A percentile compares a stretch with the other conserved stretches of the same genome.
Evolutionary conservation across 2,113 vertebrate species (phyloP).

Genomic region (Calypte anna): DNA sequence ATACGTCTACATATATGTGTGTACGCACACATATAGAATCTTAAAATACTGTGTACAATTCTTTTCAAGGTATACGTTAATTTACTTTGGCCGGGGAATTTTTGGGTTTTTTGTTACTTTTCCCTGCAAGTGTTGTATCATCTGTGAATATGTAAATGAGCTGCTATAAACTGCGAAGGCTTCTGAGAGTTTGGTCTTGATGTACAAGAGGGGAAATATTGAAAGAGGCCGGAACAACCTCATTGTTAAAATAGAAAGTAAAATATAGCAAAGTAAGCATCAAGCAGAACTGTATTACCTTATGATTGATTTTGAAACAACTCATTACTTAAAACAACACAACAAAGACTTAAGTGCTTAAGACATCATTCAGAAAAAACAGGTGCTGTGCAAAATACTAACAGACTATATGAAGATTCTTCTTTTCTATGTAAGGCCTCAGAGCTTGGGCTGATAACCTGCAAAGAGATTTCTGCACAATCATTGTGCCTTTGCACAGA

Average conservation of each 20-base stretch:
- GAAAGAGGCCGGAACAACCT: background rate
- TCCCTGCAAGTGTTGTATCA: background rate
- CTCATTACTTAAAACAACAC: background rate
- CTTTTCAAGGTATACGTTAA: background rate
- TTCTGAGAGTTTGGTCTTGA: background rate
- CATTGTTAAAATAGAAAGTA: background rate
- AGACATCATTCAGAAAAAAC: background rate
- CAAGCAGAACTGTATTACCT: background rate
- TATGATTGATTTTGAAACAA: background rate
- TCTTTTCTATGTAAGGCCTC: background rate
- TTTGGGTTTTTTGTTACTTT: background rate
- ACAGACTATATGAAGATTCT: background rate
- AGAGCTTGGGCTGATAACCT: background rate
- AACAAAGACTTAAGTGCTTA: background rate
- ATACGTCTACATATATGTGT: background rate
- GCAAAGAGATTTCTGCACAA: background rate
- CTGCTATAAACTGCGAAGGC: background rate
- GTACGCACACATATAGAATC: background rate
- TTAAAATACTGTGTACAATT: background rate
- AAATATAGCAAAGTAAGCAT: background rate
- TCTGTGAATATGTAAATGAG: conserved; percentile 33
- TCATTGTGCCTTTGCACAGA: rapidly evolving
- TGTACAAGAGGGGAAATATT: background rate
- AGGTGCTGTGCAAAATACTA: background rate
- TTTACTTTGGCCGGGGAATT: background rate